A percentile compares a stretch with the other conserved stretches of the same genome.
These are phyloP conservation scores for Gymnoscopelus braueri DNA, from an alignment of 2,797 vertebrate species.

Conservation along the genomic window DNA sequence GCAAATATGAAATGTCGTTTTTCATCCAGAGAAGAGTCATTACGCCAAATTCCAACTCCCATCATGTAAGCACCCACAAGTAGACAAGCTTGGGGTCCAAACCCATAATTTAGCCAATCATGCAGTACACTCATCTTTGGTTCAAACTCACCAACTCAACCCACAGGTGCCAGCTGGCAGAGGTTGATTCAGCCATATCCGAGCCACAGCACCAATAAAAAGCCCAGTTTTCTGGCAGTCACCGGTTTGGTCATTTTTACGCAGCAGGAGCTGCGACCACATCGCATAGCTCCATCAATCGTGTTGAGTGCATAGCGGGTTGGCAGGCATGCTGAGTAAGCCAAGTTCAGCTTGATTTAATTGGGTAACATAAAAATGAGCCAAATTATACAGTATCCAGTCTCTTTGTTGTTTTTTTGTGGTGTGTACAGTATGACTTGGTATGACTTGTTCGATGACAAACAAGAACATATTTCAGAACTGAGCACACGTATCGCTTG, in stretches of 20 bases:
- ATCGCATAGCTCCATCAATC: neutral
- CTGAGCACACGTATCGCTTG: no score
- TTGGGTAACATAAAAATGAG: no score
- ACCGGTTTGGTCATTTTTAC: slow-evolving; percentile 3
- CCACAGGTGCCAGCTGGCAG: slow-evolving; percentile 44
- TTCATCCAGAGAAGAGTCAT: slow-evolving; percentile 3
- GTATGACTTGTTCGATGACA: no score
- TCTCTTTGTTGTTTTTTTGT: no score
- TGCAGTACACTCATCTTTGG: neutral
- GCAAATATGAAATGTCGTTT: neutral
- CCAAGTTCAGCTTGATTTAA: neutral
- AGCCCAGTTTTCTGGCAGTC: slow-evolving; percentile 8
- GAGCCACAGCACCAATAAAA: slow-evolving; percentile 48
- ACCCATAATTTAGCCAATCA: neutral
- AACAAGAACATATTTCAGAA: no score
- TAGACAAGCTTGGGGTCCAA: slow-evolving; percentile 10
- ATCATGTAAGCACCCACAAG: neutral
- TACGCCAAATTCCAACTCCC: neutral
- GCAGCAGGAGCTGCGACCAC: neutral
- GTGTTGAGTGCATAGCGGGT: neutral
- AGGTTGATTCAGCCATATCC: slow-evolving; percentile 39
- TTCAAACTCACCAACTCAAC: slow-evolving; percentile 38
- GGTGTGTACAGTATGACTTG: no score
- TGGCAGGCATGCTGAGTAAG: neutral
- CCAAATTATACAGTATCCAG: no score